A percentile compares a stretch with the other conserved stretches of the same genome.
Conservation (phyloP, 2,113 vertebrate genomes). For the Callaeas wilsoni region DNA sequence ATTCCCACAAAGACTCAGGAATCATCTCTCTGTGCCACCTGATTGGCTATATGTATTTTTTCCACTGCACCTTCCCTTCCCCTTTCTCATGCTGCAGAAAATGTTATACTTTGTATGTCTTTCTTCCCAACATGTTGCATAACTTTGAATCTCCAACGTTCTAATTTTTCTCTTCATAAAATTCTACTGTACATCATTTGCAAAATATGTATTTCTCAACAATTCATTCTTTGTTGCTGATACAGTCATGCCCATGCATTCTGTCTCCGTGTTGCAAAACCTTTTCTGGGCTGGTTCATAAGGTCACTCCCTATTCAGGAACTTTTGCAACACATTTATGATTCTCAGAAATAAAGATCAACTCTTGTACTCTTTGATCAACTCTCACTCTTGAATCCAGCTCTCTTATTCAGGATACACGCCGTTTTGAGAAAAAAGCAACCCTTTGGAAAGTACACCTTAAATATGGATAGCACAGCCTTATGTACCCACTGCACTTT, state of each 20-base stretch:
- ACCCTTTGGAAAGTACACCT: background rate
- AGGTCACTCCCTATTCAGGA: background rate
- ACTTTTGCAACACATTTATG: background rate
- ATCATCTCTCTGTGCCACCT: background rate
- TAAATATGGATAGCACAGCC: background rate
- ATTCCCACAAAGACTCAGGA: background rate
- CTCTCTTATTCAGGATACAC: background rate
- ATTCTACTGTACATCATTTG: background rate
- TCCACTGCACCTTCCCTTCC: background rate
- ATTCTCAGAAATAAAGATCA: background rate
- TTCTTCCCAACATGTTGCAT: background rate
- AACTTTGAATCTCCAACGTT: background rate
- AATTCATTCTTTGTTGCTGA: background rate
- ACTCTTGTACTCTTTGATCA: background rate
- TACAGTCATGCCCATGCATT: background rate
- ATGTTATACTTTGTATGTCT: background rate
- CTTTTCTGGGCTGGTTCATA: background rate
- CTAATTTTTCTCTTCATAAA: background rate
- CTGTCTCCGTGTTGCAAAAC: background rate
- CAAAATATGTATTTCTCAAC: background rate
- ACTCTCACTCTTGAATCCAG: background rate
- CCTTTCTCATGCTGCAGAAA: background rate
- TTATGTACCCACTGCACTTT: background rate
- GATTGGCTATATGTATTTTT: background rate
- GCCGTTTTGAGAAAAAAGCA: background rate